A percentile compares a stretch with the other conserved stretches of the same genome.
Evolutionary conservation across 1,140 invertebrate genomes (phyloP).

Genomic region (Archivesica marissinica): DNA sequence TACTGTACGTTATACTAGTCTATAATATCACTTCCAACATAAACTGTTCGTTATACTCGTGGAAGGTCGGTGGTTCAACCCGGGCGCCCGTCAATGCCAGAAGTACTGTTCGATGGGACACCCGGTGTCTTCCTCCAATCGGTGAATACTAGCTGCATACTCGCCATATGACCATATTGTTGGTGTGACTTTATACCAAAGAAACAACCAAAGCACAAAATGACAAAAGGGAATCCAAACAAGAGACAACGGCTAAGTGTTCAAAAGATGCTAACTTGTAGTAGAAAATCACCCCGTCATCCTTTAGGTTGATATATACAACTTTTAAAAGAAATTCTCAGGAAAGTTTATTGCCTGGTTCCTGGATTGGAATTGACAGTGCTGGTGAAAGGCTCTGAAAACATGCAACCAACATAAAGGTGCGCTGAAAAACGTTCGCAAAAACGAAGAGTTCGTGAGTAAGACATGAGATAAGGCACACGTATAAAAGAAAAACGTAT

Average conservation of each 20-base stretch:
- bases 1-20: too few relatives aligned
- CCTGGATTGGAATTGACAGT: not conserved
- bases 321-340: not conserved
- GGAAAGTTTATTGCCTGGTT: not conserved
- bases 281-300: too few relatives aligned
- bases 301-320: not conserved
- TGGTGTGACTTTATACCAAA: not conserved
- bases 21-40: too few relatives aligned
- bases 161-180: not conserved
- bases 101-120: too few relatives aligned
- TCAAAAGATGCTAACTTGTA: too few relatives aligned
- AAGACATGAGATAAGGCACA: not conserved
- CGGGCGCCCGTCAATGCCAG: too few relatives aligned
- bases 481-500: not conserved
- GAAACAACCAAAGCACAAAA: not conserved
- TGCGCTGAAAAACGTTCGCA: constrained; percentile 1
- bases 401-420: not conserved
- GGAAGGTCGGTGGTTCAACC: too few relatives aligned
- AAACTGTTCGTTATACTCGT: too few relatives aligned
- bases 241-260: too few relatives aligned
- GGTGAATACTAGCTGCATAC: too few relatives aligned
- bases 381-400: not conserved
- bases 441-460: not conserved
- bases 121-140: too few relatives aligned
- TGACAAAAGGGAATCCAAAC: not conserved